Base-by-base conservation (phyloP, 2,113 vertebrate species). In the Antechinus flavipes region DNA sequence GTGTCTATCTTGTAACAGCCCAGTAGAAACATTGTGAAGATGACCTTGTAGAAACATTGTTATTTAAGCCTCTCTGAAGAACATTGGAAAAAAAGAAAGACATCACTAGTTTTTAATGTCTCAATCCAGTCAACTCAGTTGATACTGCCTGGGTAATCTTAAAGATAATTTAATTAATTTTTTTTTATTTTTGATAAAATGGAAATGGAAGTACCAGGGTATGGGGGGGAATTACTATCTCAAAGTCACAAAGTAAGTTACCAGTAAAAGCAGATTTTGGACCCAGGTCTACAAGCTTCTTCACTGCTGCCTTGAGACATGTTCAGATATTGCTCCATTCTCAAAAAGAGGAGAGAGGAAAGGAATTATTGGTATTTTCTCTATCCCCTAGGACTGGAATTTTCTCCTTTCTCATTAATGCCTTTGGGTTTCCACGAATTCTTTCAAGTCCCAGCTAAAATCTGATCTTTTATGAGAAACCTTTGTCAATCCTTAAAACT, bases 61-160 rank as follows among this genome's bases (percentile, higher is more conserved):
- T 84, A 96, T 95, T 97, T 94, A 90, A 26, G 95, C 53, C 90
- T 94, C 53, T 96, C 97, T 94, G 91, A 96, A 84, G 92, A 95
- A 90, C 94, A 94, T 91, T 95, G 91, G 95, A 90, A 94, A 93
- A 95, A 90, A 95, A 94, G 89, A n/a, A 90, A 49, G 35, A 58
- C 93, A 84, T 94, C 84, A 84, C 27, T 55, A 50, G 16, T 92
- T 35, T 94, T 55, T 91, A 54, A 58, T 91, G 93, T 53, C 56
- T 96, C 10, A 24, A 68, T 56, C 93, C 26, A 35, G 90, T 68
- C 90, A 42, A 84, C 6, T 84, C n/a, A 8, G n/a, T 84, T 84
- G 68, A 84, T 0, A 84, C 16, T 84, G 42, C n/a, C n/a, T 84
- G 19, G 42, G 7, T 42, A 84, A 68, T 19, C 68, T 84, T 84